Evolutionary conservation across 2,797 vertebrate genomes (phyloP), one percentile per base, ranked within the genome.

Genomic region (Dendrocincla fuliginosa): DNA sequence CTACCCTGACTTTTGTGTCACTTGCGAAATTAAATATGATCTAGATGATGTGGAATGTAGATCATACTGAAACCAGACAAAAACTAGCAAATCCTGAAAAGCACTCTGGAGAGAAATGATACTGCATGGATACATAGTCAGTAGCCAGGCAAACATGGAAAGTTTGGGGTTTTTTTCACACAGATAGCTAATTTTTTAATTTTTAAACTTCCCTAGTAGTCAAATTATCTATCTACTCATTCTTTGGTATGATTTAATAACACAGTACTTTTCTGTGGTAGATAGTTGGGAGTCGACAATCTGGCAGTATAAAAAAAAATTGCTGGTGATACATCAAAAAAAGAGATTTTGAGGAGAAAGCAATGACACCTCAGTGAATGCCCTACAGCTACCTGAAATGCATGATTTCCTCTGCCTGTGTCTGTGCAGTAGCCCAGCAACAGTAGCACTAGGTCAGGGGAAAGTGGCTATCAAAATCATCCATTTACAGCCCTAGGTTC

Each of bases 401-500:
- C 14, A 10, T n/a, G 6, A 76, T 90, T 85, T 47, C 25, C 33
- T 76, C n/a, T 30, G 23, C n/a, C 41, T 90, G 8, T 81, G 47
- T 80, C 47, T 78, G 17, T 81, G 93, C 53, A 93, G 56, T 87
- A 93, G 67, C 76, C 56, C 69, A 89, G 79, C 84, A 78, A 56
- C 78, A 69, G 53, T 16, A 70, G 33, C 67, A 79, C 33, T 80
- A 70, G 56, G 13, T 64, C 86, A 80, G 69, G 90, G 23, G 61
- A 96, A 92, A 95, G 25, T 70, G 16, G 13, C 84, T 74, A 56
- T 95, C 90, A 87, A 74, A 96, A 89, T 75, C 47, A 64, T 85
- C 73, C 69, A 69, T 77, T 95, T 86, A 78, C 73, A 41, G 55
- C n/a, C 46, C 17, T 91, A 27, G 4, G 1, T 37, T 87, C 63